Percentiles rank a stretch among this genome's conserved stretches.
These are phyloP conservation scores for Siniperca obscura DNA, from an alignment of 2,797 vertebrate genomes.

Conservation along the genomic window DNA sequence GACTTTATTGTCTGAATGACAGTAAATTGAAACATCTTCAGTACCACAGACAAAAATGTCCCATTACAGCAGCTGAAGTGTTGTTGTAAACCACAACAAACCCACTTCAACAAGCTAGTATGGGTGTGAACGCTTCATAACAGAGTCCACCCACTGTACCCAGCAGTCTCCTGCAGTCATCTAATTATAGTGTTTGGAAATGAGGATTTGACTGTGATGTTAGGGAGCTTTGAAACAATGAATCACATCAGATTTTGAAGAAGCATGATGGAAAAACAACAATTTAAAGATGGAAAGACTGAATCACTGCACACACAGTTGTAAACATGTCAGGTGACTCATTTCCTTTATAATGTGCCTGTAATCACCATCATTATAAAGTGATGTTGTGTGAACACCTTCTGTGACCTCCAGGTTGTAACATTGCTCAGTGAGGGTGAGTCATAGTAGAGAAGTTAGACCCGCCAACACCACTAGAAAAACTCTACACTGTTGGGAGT, in stretches of 20 bases:
- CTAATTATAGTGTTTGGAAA: slow-evolving; percentile 61
- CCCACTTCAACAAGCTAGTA: slow-evolving; percentile 7
- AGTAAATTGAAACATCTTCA: slow-evolving; percentile 6
- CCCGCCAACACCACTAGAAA: not conserved
- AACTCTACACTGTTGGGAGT: not conserved
- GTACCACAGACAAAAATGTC: not conserved
- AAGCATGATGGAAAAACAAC: slow-evolving; percentile 32
- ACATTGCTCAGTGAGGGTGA: slow-evolving; percentile 37
- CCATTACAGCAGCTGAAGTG: slow-evolving; percentile 7
- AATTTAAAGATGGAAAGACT: slow-evolving; percentile 44
- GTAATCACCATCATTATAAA: slow-evolving; percentile 43
- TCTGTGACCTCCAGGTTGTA: slow-evolving; percentile 34
- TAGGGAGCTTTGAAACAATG: slow-evolving; percentile 42
- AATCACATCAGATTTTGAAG: slow-evolving; percentile 45
- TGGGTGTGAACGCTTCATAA: slow-evolving; percentile 32
- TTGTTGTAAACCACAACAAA: slow-evolving; percentile 17
- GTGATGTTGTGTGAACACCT: slow-evolving; percentile 47
- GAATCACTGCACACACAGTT: slow-evolving; percentile 44
- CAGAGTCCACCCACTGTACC: slow-evolving; percentile 44
- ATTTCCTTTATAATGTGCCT: slow-evolving; percentile 40
- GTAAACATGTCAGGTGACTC: slow-evolving; percentile 64
- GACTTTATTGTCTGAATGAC: slow-evolving; percentile 4
- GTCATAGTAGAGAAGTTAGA: slow-evolving; percentile 39
- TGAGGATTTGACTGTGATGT: slow-evolving; percentile 48
- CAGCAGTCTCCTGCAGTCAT: slow-evolving; percentile 32